phyloP scores from a whole-genome alignment of 2,888 invertebrate genomes.

The Polymixis lichenea region DNA sequence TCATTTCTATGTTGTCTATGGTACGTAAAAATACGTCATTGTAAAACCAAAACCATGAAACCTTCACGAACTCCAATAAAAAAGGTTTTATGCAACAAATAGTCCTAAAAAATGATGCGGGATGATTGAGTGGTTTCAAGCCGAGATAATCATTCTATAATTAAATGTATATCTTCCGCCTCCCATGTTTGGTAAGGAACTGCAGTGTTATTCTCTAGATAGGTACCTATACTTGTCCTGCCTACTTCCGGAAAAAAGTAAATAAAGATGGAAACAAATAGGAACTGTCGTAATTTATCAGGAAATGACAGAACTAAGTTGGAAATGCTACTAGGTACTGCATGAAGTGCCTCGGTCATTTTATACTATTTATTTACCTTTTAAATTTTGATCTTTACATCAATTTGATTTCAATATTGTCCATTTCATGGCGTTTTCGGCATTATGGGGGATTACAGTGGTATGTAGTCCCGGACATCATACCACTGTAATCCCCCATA shows the following conservation, averaged over 20 bases:
- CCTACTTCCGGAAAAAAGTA: constrained; percentile 33
- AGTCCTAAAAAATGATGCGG: neutral
- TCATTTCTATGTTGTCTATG: neutral
- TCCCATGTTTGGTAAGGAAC: constrained; percentile 30
- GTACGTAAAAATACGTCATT: neutral
- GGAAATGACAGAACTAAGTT: constrained; percentile 29
- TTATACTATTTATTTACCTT: neutral
- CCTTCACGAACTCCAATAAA: neutral
- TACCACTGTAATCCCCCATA: no score
- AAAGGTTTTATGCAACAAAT: neutral
- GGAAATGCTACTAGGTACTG: constrained; percentile 16
- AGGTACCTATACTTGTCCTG: neutral
- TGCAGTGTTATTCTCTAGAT: constrained; percentile 33
- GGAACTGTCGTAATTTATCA: constrained; percentile 33
- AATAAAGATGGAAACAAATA: constrained; percentile 24
- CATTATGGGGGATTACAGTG: neutral
- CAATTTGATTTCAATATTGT: neutral
- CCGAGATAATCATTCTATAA: constrained; percentile 25
- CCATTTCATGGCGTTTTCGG: neutral
- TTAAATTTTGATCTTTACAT: neutral
- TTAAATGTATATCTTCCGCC: constrained; percentile 28
- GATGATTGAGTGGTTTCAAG: constrained; percentile 1
- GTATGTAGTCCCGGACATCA: no score
- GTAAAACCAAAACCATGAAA: neutral
- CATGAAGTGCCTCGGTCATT: neutral